A percentile compares a stretch with the other conserved stretches of the same genome.
Evolutionary conservation across 2,797 vertebrate genomes (phyloP).

Genomic region (Botia kubotai): DNA sequence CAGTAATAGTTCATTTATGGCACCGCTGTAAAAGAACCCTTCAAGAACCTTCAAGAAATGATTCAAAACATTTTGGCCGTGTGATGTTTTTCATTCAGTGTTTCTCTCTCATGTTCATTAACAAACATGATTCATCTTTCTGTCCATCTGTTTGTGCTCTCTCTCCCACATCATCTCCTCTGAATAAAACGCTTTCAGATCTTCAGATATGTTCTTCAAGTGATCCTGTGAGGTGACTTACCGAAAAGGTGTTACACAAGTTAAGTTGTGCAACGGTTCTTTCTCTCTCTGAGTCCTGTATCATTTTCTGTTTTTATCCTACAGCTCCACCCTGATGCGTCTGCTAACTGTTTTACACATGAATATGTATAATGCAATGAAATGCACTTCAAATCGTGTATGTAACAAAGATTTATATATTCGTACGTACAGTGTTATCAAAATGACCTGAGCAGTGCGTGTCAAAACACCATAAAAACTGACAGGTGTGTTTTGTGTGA

Average conservation of each 20-base stretch:
- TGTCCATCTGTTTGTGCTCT: slow-evolving; percentile 18
- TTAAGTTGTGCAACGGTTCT: slow-evolving; percentile 59
- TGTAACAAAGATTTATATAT: background rate
- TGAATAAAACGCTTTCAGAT: slow-evolving; percentile 29
- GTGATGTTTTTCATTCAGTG: no score
- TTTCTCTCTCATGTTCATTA: background rate
- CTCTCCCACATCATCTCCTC: slow-evolving; percentile 30
- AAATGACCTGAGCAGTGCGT: no score
- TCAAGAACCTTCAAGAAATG: no score
- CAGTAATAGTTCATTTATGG: no score
- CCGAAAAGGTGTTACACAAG: slow-evolving; percentile 32
- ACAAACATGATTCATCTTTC: slow-evolving; percentile 19
- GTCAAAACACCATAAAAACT: no score
- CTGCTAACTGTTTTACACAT: background rate
- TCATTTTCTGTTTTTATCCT: background rate
- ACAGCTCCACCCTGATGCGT: background rate
- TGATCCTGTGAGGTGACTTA: background rate
- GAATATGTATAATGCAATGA: background rate
- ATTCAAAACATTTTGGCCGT: no score
- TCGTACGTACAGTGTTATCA: no score
- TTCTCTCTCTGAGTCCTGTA: background rate
- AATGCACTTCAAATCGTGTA: background rate
- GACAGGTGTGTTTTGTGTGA: no score
- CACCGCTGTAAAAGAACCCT: no score
- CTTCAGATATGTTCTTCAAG: slow-evolving; percentile 52